Evolutionary conservation across 92 coral and sea anemone species (phyloP).

Genomic region (Umimayanthus chanpuru): DNA sequence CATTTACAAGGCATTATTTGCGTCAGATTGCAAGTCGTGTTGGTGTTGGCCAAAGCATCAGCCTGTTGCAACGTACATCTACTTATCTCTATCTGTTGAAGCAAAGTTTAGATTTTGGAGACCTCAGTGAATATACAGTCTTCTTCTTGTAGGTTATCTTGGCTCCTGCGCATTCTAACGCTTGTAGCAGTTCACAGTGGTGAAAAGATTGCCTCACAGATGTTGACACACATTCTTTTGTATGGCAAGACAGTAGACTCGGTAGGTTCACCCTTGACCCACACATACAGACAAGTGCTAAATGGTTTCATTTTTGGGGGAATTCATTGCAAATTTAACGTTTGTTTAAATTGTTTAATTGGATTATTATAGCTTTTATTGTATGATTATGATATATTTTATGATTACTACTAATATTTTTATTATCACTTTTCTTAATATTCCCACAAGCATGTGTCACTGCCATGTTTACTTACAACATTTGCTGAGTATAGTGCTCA

Average conservation of each 20-base stretch:
- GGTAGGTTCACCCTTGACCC: neutral
- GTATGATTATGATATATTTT: neutral
- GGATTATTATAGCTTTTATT: too few relatives aligned
- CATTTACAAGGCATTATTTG: too few relatives aligned
- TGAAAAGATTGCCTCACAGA: constrained; percentile 33
- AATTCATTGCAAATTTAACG: neutral
- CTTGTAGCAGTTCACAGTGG: constrained; percentile 42
- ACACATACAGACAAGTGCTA: neutral
- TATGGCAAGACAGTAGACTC: constrained; percentile 13
- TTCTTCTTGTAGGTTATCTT: neutral
- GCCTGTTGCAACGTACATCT: too few relatives aligned
- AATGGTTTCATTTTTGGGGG: too few relatives aligned
- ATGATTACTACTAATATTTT: too few relatives aligned
- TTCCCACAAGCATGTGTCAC: too few relatives aligned
- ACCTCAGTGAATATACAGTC: neutral
- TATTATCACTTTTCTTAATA: neutral
- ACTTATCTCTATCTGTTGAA: neutral
- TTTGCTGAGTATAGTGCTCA: too few relatives aligned
- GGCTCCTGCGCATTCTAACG: constrained; percentile 26
- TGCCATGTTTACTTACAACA: too few relatives aligned
- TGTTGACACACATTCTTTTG: constrained; percentile 30
- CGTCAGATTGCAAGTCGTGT: too few relatives aligned
- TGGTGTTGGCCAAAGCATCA: too few relatives aligned
- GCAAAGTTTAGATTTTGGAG: neutral
- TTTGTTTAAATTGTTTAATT: neutral